Evolutionary conservation across 2,113 vertebrate species (phyloP), one percentile per base, ranked within the genome.

Genomic region (Calidris pugnax): DNA sequence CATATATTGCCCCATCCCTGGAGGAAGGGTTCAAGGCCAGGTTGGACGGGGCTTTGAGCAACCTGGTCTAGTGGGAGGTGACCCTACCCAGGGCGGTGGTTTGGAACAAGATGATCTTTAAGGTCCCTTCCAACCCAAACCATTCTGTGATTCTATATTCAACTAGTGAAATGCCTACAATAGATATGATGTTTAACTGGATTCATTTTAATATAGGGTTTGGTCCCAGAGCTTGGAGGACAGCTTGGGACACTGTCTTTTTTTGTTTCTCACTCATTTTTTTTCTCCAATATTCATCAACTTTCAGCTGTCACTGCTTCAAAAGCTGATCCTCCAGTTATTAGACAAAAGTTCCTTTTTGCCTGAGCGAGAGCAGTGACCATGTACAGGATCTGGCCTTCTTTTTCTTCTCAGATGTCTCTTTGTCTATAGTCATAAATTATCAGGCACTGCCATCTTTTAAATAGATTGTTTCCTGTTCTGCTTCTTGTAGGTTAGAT

Each of bases 381-480:
- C 63, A 47, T 0, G 1, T 18, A 30, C 41, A 87, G 92, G 76
- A 56, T 60, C 56, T 55, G 88, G 55, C 77, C 67, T 33, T 71
- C 76, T 71, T 21, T 56, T 85, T 56, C 79, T 73, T 62, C 68
- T 78, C 85, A 84, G 76, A 32, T 94, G 43, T 85, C 64, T 96
- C 87, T 94, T 92, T 93, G 91, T 91, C 94, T 83, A 19, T 5
- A 89, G 85, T 8, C 93, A 90, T 96, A 95, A 95, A 97, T 96
- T 97, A 96, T 96, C 93, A 90, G 39, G 68, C 71, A 14, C 56
- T 90, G 94, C 93, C 95, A 88, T 94, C 92, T 96, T 96, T 89
- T 82, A 93, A 97, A 95, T 95, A 94, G 96, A 95, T 97, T 83
- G 93, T 97, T 97, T 97, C 97, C 97, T 97, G 97, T 95, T 97